Percentiles rank a stretch among this genome's conserved stretches.
phyloP scores from a whole-genome alignment of 2,888 invertebrate species.

The Protodeltote pygarga region DNA sequence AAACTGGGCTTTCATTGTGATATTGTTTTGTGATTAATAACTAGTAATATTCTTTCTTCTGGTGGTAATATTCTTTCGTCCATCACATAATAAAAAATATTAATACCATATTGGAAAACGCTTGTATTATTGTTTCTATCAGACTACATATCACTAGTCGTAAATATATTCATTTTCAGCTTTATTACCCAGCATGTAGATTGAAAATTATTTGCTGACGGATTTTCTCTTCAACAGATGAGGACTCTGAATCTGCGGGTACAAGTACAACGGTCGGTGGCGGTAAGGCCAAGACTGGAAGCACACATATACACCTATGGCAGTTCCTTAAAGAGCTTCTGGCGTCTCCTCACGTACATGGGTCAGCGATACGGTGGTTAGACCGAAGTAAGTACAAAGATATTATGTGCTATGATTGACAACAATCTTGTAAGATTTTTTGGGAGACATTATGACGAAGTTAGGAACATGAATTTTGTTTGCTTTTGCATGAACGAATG shows the following conservation, averaged over 20 bases:
- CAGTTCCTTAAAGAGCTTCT: slow-evolving; percentile 99
- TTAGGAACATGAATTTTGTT: too few species aligned
- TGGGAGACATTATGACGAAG: slow-evolving; percentile 16
- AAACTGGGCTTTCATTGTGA: neutral
- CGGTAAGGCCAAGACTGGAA: slow-evolving; percentile 85
- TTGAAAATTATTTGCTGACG: slow-evolving; percentile 7
- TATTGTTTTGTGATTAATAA: neutral
- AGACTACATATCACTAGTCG: too few species aligned
- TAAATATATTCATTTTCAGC: too few species aligned
- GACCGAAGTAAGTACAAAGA: slow-evolving; percentile 89
- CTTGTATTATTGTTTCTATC: too few species aligned
- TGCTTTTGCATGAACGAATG: too few species aligned
- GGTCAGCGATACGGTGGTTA: slow-evolving; percentile 98
- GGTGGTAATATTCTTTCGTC: too few species aligned
- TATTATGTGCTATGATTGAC: neutral
- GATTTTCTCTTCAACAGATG: slow-evolving; percentile 74
- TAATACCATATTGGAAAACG: too few species aligned
- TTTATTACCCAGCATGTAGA: too few species aligned
- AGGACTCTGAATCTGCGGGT: slow-evolving; percentile 85
- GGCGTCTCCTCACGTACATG: slow-evolving; percentile 94
- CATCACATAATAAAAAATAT: too few species aligned
- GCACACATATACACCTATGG: slow-evolving; percentile 99
- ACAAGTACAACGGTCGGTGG: slow-evolving; percentile 64
- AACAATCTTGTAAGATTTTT: neutral
- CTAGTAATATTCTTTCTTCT: too few species aligned